Evolutionary conservation across 2,888 invertebrate genomes (phyloP).

Genomic region (Clepsis dumicolana): DNA sequence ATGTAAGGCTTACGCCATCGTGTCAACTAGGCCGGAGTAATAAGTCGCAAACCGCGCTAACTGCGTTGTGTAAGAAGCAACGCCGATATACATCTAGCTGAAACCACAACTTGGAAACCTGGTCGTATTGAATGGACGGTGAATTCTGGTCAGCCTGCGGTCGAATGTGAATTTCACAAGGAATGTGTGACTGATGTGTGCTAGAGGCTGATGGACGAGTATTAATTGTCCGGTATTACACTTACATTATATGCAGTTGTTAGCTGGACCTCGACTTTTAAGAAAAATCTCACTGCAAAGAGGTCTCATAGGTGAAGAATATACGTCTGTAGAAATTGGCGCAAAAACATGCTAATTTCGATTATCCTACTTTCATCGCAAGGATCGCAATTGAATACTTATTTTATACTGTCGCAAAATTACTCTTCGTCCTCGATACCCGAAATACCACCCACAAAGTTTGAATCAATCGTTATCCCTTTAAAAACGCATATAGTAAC

Average conservation of each 20-base stretch:
- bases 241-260: neutral
- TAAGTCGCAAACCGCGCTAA: constrained; percentile 59
- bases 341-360: too few species aligned
- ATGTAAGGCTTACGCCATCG: constrained; percentile 70
- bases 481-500: constrained; percentile 3
- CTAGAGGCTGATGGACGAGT: neutral
- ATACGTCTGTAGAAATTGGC: too few species aligned
- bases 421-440: neutral
- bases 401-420: neutral
- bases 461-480: neutral
- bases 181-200: constrained; percentile 19
- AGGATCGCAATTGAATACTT: too few species aligned
- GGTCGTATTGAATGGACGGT: constrained; percentile 36
- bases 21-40: constrained; percentile 78
- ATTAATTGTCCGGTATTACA: neutral
- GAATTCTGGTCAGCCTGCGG: constrained; percentile 41
- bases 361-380: neutral
- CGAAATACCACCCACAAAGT: neutral
- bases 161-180: constrained; percentile 39
- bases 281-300: neutral
- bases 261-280: neutral
- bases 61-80: constrained; percentile 53
- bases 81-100: constrained; percentile 36
- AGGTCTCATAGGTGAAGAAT: neutral
- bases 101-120: constrained; percentile 47